Evolutionary conservation across 1,140 invertebrate species (phyloP), one percentile per base, ranked within the genome.

Genomic region (Eurosta solidaginis): DNA sequence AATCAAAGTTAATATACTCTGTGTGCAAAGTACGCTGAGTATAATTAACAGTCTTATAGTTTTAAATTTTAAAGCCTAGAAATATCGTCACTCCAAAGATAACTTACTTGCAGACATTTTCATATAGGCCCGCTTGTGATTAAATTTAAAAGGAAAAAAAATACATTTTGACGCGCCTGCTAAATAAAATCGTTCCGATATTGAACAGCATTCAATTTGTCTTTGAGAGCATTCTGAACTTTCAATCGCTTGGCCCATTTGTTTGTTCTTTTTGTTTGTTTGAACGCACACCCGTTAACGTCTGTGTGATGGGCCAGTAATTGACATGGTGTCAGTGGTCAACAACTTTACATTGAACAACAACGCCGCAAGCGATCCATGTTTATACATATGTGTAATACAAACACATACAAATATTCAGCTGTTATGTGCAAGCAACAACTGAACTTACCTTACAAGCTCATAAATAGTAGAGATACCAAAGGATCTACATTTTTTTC

Each of bases 311-410:
- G 40, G 59, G 59, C 59, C 59, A 68, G 40, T 3, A 17, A 33
- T 68, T 68, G 59, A 68, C 33, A 27, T 7, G n/a, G 59, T 40
- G 33, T 68, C 33, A 42, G 59, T 42, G 33, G 59, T 33, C 59
- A 27, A n/a, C 59, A 68, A 68, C 40, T 42, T 36, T 68, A 68
- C 33, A 68, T 68, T 68, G 59, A 33, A 9, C 33, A 68, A 68
- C 59, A 68, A 20, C 36, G 33, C 59, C 33, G 22, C 3, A 17
- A 68, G n/a, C 7, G 59, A 68, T 68, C 29, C 33, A 59, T 59
- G 20, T 33, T 59, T n/a, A n/a, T n/a, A n/a, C 27, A 59, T 59
- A 68, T 68, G n/a, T 33, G 6, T n/a, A n/a, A n/a, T n/a, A n/a
- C n/a, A n/a, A n/a, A n/a, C n/a, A n/a, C n/a, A n/a, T n/a, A n/a